Conservation (phyloP, 2,113 vertebrate genomes). For the Ciconia boyciana region DNA sequence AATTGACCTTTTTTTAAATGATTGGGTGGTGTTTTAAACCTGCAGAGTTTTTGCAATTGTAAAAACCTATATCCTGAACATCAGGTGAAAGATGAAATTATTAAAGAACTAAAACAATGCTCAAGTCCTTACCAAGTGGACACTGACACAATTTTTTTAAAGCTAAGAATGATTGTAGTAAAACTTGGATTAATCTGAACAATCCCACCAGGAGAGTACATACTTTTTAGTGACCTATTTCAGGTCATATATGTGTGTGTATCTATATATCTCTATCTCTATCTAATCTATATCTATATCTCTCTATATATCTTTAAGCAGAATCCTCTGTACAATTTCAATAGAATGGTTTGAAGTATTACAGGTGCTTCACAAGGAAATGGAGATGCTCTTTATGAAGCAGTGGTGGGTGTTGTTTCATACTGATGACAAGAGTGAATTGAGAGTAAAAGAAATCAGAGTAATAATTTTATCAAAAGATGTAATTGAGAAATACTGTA, state of each 20-base stretch:
- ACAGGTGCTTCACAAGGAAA: not conserved
- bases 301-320: not conserved
- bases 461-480: not conserved
- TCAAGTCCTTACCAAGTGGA: not conserved
- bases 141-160: not conserved
- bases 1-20: not conserved
- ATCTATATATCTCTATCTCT: too few species aligned
- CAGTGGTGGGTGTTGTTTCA: not conserved
- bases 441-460: not conserved
- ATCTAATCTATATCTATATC: too few species aligned
- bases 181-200: not conserved
- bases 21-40: not conserved
- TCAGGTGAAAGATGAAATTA: not conserved
- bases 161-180: not conserved
- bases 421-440: not conserved
- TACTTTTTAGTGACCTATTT: not conserved
- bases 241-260: not conserved
- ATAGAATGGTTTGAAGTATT: not conserved
- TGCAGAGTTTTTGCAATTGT: not conserved
- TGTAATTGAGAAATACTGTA: not conserved
- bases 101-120: not conserved
- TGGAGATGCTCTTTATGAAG: not conserved
- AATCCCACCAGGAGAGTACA: not conserved
- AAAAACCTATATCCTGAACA: not conserved
- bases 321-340: not conserved